Evolutionary conservation across 1,140 invertebrate genomes (phyloP).

Genomic region (Coenobita brevimanus): DNA sequence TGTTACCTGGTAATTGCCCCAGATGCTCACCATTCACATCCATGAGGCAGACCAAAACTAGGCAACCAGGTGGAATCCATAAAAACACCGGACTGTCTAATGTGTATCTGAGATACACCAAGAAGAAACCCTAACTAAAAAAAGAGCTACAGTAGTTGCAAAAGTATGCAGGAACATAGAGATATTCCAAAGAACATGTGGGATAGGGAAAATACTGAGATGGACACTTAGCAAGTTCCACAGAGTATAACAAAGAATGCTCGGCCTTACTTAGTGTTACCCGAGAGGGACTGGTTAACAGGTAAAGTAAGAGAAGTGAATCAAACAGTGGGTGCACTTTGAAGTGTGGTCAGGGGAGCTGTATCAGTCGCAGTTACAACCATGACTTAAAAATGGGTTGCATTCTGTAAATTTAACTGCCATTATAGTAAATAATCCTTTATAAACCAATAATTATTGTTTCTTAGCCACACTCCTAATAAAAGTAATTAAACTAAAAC

Average conservation of each 20-base stretch:
- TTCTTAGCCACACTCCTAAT: neutral
- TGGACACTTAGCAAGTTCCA: conserved; percentile 66
- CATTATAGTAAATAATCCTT: neutral
- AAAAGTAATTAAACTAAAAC: too few species aligned
- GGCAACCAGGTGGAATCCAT: conserved; percentile 32
- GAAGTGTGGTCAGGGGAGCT: neutral
- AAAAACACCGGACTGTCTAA: conserved; percentile 16
- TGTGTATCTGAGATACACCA: conserved; percentile 1
- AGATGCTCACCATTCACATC: neutral
- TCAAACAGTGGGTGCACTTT: neutral
- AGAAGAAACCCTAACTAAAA: conserved; percentile 23
- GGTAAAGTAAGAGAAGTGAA: neutral
- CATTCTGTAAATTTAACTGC: neutral
- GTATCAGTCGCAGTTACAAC: neutral
- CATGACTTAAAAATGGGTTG: neutral
- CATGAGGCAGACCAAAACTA: conserved; percentile 37
- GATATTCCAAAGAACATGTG: conserved; percentile 42
- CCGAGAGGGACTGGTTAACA: conserved; percentile 51
- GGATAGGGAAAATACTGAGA: conserved; percentile 46
- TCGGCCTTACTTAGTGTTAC: conserved; percentile 64
- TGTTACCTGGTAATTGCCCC: too few species aligned
- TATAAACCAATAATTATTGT: neutral
- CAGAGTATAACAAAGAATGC: conserved; percentile 63
- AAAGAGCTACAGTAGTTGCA: neutral
- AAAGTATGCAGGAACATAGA: conserved; percentile 20